Evolutionary conservation across 2,888 invertebrate genomes (phyloP), one percentile per base, ranked within the genome.

Genomic region (Tillus elongatus): DNA sequence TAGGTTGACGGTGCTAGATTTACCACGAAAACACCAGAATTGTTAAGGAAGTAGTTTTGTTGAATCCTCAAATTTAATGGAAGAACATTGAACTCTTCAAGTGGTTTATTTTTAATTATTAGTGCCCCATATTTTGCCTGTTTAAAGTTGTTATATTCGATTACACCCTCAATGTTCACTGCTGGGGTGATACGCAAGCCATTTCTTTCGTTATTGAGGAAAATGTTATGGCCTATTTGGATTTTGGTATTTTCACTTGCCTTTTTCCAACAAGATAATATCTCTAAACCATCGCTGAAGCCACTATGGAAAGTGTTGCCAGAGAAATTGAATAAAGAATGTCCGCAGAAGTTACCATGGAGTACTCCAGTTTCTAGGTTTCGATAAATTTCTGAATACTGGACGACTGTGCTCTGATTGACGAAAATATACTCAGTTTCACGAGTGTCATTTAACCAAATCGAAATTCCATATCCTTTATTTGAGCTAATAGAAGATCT

Each of bases 341-440:
- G 74, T 3, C 82, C 81, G 55, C 96, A 96, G 57, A 82, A 93
- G 63, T 98, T 98, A 2, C 96, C 95, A 47, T 96, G 82, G 34
- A 92, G 67, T 29, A 97, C 75, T 1, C 93, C 96, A 16, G 83
- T 77, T 57, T 92, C 89, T 4, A 84, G 68, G 63, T 98, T 98
- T 44, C 82, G 80, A 47, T 82, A 78, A 53, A 98, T 79, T 58
- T 83, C 79, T 0, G 89, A 88, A 61, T 90, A 87, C 54, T 91
- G 85, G 9, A 95, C 72, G 0, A 83, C 80, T 1, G 85, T 87
- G 0, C 89, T 87, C 64, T 92, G 91, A 60, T 89, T 87, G 26
- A 86, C 71, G 3, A 81, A 74, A 29, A 86, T 64, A 49, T 82
- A 89, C 60, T 88, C 86, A 1, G 83, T 79, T 52, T 79, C 74